A percentile compares a stretch with the other conserved stretches of the same genome.
Conservation (phyloP, 2,113 vertebrate genomes). For the Rhineura floridana region DNA sequence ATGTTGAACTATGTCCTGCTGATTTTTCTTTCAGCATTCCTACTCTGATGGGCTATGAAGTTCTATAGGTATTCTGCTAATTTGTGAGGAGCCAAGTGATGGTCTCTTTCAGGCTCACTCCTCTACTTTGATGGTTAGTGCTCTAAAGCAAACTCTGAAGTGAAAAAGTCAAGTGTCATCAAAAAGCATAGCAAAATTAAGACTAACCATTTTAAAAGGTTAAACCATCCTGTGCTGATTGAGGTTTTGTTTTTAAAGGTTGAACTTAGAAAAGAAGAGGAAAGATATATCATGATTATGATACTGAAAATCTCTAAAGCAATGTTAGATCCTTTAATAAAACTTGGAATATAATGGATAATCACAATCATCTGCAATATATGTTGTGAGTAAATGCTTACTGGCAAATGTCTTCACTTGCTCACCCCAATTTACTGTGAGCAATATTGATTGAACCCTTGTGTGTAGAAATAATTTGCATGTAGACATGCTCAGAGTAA, state of each 20-base stretch:
- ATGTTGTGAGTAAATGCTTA: background rate
- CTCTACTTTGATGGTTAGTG: background rate
- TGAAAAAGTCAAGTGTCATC: background rate
- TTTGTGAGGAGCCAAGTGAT: background rate
- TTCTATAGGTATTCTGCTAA: background rate
- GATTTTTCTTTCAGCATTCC: background rate
- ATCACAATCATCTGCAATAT: background rate
- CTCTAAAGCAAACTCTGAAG: background rate
- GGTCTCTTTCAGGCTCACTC: background rate
- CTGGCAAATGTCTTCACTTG: background rate
- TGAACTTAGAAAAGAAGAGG: background rate
- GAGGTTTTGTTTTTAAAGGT: background rate
- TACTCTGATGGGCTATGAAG: no score
- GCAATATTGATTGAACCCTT: background rate
- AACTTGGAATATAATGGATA: background rate
- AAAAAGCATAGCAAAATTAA: background rate
- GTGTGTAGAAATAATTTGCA: slow-evolving; percentile 7
- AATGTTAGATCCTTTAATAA: background rate
- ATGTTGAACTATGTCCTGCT: background rate
- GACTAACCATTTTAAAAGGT: background rate
- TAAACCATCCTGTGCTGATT: background rate
- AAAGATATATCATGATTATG: background rate
- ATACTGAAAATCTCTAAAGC: background rate
- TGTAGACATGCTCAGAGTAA: slow-evolving; percentile 6
- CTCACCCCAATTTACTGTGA: background rate